Evolutionary conservation across 2,888 invertebrate species (phyloP).

Genomic region (Petrolisthes manimaculis): DNA sequence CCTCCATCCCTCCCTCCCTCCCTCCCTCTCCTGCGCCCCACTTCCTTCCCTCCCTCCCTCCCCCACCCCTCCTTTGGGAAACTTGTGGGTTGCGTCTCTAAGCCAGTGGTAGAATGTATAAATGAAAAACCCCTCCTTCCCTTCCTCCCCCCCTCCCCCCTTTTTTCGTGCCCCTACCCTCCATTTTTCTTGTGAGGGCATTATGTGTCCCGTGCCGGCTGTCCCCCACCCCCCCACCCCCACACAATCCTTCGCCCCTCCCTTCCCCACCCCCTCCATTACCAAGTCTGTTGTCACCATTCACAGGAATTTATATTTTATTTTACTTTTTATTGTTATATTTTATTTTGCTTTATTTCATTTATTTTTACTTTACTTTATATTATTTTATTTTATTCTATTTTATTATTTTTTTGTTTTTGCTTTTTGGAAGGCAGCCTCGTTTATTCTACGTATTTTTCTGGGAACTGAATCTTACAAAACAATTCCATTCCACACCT

Average conservation of each 20-base stretch:
- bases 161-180: not conserved
- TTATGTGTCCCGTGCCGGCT: conserved; percentile 27
- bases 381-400: no score
- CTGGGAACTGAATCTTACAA: no score
- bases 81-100: conserved; percentile 27
- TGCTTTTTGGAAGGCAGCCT: no score
- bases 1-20: not conserved
- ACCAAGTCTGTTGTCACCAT: not conserved
- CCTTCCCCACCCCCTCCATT: not conserved
- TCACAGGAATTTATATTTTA: no score
- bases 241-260: conserved; percentile 22
- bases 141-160: not conserved
- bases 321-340: no score
- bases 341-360: no score
- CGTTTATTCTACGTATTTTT: no score
- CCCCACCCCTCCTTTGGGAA: not conserved
- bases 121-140: not conserved
- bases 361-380: no score
- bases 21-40: not conserved
- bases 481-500: no score
- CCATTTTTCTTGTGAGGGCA: conserved; percentile 17
- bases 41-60: not conserved
- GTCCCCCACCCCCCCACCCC: not conserved
- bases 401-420: no score
- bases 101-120: conserved; percentile 30